Evolutionary conservation across 1,140 invertebrate species (phyloP), one percentile per base, ranked within the genome.

Genomic region (Tetramorium simillimum): DNA sequence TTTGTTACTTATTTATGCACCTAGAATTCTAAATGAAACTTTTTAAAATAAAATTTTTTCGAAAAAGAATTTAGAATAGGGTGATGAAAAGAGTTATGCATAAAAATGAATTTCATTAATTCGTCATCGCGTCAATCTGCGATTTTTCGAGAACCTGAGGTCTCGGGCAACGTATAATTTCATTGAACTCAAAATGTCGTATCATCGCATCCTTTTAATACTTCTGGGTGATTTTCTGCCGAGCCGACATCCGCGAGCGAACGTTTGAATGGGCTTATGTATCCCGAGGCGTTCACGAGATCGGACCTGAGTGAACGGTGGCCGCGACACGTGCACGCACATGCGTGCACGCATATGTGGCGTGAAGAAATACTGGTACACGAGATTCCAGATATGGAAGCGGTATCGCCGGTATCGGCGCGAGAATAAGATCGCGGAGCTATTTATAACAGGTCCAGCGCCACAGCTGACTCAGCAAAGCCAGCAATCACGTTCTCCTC

Each of bases 371-470:
- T 88, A 86, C 89, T 73, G 85, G 86, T 33, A 84, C 76, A 87
- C 69, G 56, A 51, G 76, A 91, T 86, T 91, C 88, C 90, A 86
- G 82, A 67, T 91, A 91, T 91, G 90, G 90, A 91, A 91, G 86
- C 77, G 77, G 86, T 91, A 91, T 89, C 78, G 56, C 72, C 60
- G 86, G 88, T 1, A 81, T 86, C 87, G 70, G 65, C 51, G 87
- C 87, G 65, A 90, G 84, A 91, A 91, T 89, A 91, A 90, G 86
- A 75, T 90, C 75, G 86, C 81, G 21, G 33, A 21, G 89, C 92
- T 93, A 92, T 93, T 93, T 93, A 93, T 92, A 93, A 90, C 92
- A 70, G 62, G 84, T 60, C 62, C 72, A 85, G 81, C 51, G 16
- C 89, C 75, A 49, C 76, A 91, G 88, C 89, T 92, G 92, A 91